Base-by-base conservation (phyloP, 1,140 invertebrate species). In the Metopolophium dirhodum region DNA sequence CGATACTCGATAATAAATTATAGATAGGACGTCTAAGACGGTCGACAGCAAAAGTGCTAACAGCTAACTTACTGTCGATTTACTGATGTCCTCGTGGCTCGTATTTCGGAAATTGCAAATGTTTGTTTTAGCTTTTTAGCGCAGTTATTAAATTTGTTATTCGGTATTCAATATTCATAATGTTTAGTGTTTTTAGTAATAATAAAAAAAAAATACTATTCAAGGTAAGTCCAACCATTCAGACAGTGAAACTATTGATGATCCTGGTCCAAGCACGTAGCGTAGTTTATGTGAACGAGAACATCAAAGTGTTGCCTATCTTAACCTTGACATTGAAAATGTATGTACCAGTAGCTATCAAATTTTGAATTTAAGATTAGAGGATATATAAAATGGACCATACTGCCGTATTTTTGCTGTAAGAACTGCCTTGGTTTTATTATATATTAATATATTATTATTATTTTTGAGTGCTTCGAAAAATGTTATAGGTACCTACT, bases 181-280 rank as follows among this genome's bases (percentile, higher is more conserved):
- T 88, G 86, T 88, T 88, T n/a, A 88, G 86, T 14, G 51, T 88
- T 88, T 88, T 88, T 51, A 88, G 35, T 88, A 88, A 14, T n/a
- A 49, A 30, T 49, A 88, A 51, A 88, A 86, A 86, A 86, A 86
- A 86, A 45, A 82, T 14, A 82, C 8, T 82, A 37, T 82, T 82
- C n/a, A 82, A 82, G 35, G 11, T 82, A 82, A 35, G 68, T 82
- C 68, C 9, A n/a, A 82, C 68, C 30, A 82, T 82, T 82, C n/a
- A 82, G 18, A 82, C 77, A 85, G 83, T 85, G 83, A 85, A 85
- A 85, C 41, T 9, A 14, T 85, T 85, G 83, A 85, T 47, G 83
- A 85, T 45, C 83, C 83, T 85, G 41, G 41, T 85, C 83, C 83
- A 85, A 85, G 41, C 41, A 47, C 83, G 41, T 85, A 41, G 30